These are phyloP conservation scores for Rhagoletis pomonella DNA, from an alignment of 1,140 invertebrate species.

Conservation along the genomic window DNA sequence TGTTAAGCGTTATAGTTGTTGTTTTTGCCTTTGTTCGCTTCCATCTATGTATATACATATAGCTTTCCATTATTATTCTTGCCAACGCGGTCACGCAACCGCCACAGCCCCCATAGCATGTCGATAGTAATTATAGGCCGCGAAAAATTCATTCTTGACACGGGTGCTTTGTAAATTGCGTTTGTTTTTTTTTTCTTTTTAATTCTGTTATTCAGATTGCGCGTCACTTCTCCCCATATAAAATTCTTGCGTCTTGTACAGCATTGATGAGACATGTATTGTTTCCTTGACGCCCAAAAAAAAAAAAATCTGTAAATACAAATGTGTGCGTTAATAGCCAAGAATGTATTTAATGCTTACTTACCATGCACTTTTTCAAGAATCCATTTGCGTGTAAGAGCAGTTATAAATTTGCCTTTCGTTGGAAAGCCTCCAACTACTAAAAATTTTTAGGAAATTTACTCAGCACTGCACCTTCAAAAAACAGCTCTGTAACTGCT, in stretches of 20 bases:
- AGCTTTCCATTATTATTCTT: neutral
- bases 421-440: too few relatives aligned
- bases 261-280: neutral
- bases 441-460: too few relatives aligned
- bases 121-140: slow-evolving; percentile 10
- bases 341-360: too few relatives aligned
- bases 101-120: neutral
- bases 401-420: too few relatives aligned
- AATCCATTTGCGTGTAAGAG: slow-evolving; percentile 8
- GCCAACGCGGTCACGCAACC: slow-evolving; percentile 17
- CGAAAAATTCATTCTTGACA: slow-evolving; percentile 45
- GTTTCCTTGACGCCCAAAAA: slow-evolving; percentile 4
- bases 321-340: too few relatives aligned
- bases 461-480: too few relatives aligned
- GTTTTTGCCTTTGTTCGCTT: neutral
- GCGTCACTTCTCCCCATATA: neutral
- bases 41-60: neutral
- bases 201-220: neutral
- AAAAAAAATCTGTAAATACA: neutral
- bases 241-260: too few relatives aligned
- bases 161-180: neutral
- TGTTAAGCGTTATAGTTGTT: neutral
- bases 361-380: neutral
- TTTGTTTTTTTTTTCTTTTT: neutral
- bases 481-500: too few relatives aligned